Evolutionary conservation across 2,113 vertebrate species (phyloP).

Genomic region (Sialia sialis): DNA sequence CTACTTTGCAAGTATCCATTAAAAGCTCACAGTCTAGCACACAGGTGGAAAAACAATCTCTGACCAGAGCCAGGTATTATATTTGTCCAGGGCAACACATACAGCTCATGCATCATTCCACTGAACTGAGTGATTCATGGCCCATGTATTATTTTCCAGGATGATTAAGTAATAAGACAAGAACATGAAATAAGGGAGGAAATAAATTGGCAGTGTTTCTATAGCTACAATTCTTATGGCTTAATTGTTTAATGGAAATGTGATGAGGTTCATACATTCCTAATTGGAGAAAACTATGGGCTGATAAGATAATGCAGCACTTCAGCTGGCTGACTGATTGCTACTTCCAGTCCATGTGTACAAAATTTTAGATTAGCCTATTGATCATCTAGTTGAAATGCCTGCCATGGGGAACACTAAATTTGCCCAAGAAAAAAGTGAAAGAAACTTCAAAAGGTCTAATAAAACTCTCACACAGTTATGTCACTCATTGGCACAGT

Average conservation of each 20-base stretch:
- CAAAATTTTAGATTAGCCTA: slow-evolving; percentile 5
- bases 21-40: not conserved
- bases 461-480: slow-evolving; percentile 8
- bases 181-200: not conserved
- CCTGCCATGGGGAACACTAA: not conserved
- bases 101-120: not conserved
- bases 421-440: not conserved
- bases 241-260: not conserved
- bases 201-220: not conserved
- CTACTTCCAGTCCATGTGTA: not conserved
- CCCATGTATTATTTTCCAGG: not conserved
- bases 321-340: not conserved
- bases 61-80: not conserved
- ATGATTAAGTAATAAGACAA: not conserved
- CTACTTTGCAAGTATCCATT: not conserved
- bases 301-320: not conserved
- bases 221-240: not conserved
- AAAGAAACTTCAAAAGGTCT: slow-evolving; percentile 24
- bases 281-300: not conserved
- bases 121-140: not conserved
- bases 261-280: not conserved
- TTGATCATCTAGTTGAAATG: not conserved
- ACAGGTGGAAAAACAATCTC: not conserved
- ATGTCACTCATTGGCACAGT: not conserved
- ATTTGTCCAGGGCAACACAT: not conserved